Percentiles rank a stretch among this genome's conserved stretches.
phyloP scores from a whole-genome alignment of 2,888 invertebrate species.

The Epirrhoe tristata region DNA sequence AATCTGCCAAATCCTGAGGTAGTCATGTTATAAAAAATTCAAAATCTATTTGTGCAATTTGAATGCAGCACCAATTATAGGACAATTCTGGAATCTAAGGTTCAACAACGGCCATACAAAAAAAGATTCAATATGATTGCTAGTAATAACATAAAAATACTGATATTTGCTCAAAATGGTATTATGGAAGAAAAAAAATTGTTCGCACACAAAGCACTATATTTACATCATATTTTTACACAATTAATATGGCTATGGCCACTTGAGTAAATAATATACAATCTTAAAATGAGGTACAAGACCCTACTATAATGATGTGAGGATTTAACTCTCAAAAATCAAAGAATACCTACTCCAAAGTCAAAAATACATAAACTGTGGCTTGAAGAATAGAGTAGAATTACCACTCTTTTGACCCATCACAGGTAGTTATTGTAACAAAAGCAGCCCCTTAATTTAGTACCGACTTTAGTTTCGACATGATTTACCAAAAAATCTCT shows the following conservation, averaged over 20 bases:
- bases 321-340: not conserved
- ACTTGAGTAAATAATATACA: slow-evolving; percentile 18
- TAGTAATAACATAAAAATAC: slow-evolving; percentile 49
- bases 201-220: slow-evolving; percentile 57
- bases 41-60: slow-evolving; percentile 58
- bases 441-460: not conserved
- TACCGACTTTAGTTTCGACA: too few species aligned
- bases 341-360: too few species aligned
- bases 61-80: slow-evolving; percentile 59
- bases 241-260: slow-evolving; percentile 58
- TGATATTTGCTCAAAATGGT: slow-evolving; percentile 53
- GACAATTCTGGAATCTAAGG: slow-evolving; percentile 31
- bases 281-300: not conserved
- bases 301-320: not conserved
- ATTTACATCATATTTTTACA: slow-evolving; percentile 68
- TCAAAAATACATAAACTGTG: too few species aligned
- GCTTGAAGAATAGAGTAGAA: not conserved
- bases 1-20: slow-evolving; percentile 80
- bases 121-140: slow-evolving; percentile 41
- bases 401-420: not conserved
- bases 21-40: slow-evolving; percentile 65
- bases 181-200: slow-evolving; percentile 48
- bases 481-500: too few species aligned
- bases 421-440: not conserved
- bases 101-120: slow-evolving; percentile 19